Evolutionary conservation across 2,888 invertebrate genomes (phyloP).

Genomic region (Trypoxylon attenuatum): DNA sequence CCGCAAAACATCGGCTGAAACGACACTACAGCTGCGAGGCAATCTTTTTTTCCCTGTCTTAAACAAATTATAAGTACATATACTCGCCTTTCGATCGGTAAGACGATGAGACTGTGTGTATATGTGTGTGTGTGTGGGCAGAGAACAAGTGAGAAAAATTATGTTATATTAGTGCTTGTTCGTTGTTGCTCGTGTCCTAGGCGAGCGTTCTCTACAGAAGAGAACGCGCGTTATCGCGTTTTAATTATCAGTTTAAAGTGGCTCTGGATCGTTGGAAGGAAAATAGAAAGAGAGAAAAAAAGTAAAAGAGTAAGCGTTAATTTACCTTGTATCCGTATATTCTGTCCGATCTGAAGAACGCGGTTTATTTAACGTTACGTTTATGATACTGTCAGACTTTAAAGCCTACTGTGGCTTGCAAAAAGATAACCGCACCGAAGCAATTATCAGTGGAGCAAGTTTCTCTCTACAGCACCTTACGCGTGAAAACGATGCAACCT

Average conservation of each 20-base stretch:
- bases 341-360: slow-evolving; percentile 22
- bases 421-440: too few species aligned
- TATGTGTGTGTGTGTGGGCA: too few species aligned
- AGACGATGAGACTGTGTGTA: slow-evolving; percentile 71
- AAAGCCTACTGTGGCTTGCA: too few species aligned
- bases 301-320: slow-evolving; percentile 21
- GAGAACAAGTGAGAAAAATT: slow-evolving; percentile 64
- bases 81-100: slow-evolving; percentile 73
- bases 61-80: slow-evolving; percentile 30
- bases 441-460: too few species aligned
- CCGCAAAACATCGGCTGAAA: slow-evolving; percentile 4
- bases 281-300: not conserved
- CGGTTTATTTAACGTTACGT: too few species aligned
- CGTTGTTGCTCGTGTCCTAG: slow-evolving; percentile 40
- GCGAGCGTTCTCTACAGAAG: slow-evolving; percentile 16
- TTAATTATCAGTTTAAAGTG: slow-evolving; percentile 21
- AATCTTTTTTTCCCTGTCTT: slow-evolving; percentile 27
- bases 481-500: too few species aligned
- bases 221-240: slow-evolving; percentile 27
- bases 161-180: slow-evolving; percentile 63
- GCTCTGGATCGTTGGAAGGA: slow-evolving; percentile 8
- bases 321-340: slow-evolving; percentile 27
- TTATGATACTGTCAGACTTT: too few species aligned
- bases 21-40: slow-evolving; percentile 40
- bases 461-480: too few species aligned